A percentile compares a stretch with the other conserved stretches of the same genome.
These are phyloP conservation scores for Malachius bipustulatus DNA, from an alignment of 2,888 invertebrate species.

Conservation along the genomic window DNA sequence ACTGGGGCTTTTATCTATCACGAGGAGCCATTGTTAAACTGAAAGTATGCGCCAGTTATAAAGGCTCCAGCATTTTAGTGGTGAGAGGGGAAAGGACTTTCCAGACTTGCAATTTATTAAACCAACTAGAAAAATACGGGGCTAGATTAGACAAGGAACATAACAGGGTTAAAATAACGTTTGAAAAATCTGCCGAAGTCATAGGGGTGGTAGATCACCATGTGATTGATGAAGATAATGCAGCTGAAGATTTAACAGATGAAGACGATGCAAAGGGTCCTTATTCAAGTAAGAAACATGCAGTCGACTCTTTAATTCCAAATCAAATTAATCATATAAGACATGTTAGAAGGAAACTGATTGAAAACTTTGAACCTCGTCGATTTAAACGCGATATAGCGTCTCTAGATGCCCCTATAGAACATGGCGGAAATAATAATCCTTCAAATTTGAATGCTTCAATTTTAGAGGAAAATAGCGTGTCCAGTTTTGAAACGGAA, in stretches of 20 bases:
- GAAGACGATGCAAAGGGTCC: slow-evolving; percentile 12
- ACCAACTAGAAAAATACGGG: slow-evolving; percentile 53
- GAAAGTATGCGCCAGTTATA: slow-evolving; percentile 67
- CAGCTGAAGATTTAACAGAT: slow-evolving; percentile 23
- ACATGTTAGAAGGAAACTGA: slow-evolving; percentile 15
- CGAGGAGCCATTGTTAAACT: slow-evolving; percentile 66
- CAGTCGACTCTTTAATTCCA: not conserved
- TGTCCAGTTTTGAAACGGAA: slow-evolving; percentile 74
- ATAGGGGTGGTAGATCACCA: slow-evolving; percentile 28
- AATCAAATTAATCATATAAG: slow-evolving; percentile 13
- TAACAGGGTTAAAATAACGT: slow-evolving; percentile 41
- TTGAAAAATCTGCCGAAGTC: slow-evolving; percentile 45
- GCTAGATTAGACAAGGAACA: slow-evolving; percentile 48
- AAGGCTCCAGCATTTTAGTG: slow-evolving; percentile 68
- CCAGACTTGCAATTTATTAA: slow-evolving; percentile 64
- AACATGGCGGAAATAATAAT: slow-evolving; percentile 61
- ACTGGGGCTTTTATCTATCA: slow-evolving; percentile 78
- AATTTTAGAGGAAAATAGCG: slow-evolving; percentile 47
- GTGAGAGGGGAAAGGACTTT: slow-evolving; percentile 69
- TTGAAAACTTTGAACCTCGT: slow-evolving; percentile 4
- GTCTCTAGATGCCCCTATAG: slow-evolving; percentile 58
- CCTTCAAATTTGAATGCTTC: slow-evolving; percentile 41
- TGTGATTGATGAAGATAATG: slow-evolving; percentile 18
- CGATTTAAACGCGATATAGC: not conserved
- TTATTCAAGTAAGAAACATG: not conserved